Percentiles rank a stretch among this genome's conserved stretches.
phyloP scores from a whole-genome alignment of 2,113 vertebrate genomes.

The Amazona guildingii region DNA sequence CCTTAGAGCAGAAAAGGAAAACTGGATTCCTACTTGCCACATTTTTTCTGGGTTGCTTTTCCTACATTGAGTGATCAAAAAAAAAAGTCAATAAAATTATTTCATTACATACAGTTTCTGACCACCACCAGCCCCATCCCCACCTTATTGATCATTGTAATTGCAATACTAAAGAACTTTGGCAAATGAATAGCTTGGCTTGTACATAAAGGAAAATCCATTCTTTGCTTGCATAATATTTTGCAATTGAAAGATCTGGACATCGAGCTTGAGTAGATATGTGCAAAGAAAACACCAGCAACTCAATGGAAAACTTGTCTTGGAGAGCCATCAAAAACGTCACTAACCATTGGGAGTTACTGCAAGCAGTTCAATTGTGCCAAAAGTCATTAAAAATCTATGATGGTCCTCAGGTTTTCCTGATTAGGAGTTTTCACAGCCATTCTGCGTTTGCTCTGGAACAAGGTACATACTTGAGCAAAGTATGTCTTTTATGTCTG shows the following conservation, averaged over 20 bases:
- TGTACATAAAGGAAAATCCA: not conserved
- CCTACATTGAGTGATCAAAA: not conserved
- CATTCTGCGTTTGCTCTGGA: not conserved
- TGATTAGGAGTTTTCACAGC: not conserved
- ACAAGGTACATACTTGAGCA: not conserved
- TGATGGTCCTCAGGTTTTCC: not conserved
- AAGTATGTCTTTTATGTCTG: not conserved
- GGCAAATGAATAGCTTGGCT: not conserved
- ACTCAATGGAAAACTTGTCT: not conserved
- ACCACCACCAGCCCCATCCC: not conserved
- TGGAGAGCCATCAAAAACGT: slow-evolving; percentile 5
- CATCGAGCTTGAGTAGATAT: not conserved
- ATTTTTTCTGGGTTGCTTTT: not conserved
- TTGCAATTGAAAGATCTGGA: not conserved
- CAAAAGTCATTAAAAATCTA: not conserved
- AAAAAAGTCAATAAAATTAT: not conserved
- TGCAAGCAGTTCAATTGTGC: not conserved
- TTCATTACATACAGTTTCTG: not conserved
- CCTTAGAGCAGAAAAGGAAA: not conserved
- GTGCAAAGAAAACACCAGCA: not conserved
- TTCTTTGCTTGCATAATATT: not conserved
- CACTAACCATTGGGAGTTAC: not conserved
- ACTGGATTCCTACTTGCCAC: not conserved
- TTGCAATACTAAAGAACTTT: not conserved
- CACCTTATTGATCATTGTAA: not conserved